These are phyloP conservation scores for Grammomys dolichurus DNA, from an alignment of 2,113 vertebrate species.

Conservation along the genomic window DNA sequence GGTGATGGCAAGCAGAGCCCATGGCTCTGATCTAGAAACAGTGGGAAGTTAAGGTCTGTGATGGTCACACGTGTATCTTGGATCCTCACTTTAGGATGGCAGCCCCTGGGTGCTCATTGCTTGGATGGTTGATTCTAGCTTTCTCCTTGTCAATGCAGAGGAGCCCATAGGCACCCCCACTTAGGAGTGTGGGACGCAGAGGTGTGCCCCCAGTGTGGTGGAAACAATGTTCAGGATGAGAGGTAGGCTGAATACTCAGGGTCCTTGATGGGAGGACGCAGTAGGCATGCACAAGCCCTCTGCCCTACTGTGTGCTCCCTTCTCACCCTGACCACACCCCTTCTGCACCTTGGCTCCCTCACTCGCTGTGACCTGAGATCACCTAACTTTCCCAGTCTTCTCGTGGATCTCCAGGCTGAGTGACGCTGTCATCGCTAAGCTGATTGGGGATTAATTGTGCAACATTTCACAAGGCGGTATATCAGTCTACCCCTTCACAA, in stretches of 20 bases:
- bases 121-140: neutral
- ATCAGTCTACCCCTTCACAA: constrained; percentile 49
- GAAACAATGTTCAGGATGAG: accelerated
- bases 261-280: neutral
- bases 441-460: constrained; percentile 39
- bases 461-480: neutral
- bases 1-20: neutral
- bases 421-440: neutral
- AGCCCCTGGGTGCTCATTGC: neutral
- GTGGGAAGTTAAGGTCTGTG: neutral
- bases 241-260: neutral
- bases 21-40: neutral
- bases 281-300: accelerated
- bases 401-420: neutral
- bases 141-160: neutral
- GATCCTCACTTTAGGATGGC: no score
- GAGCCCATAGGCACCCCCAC: accelerated
- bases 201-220: no score
- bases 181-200: accelerated
- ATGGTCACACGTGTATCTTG: neutral
- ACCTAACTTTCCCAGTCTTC: neutral
- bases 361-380: no score
- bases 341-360: neutral
- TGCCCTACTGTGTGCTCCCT: accelerated
- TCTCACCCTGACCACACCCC: neutral